Evolutionary conservation across 2,113 vertebrate species (phyloP).

Genomic region (Falco punctatus): DNA sequence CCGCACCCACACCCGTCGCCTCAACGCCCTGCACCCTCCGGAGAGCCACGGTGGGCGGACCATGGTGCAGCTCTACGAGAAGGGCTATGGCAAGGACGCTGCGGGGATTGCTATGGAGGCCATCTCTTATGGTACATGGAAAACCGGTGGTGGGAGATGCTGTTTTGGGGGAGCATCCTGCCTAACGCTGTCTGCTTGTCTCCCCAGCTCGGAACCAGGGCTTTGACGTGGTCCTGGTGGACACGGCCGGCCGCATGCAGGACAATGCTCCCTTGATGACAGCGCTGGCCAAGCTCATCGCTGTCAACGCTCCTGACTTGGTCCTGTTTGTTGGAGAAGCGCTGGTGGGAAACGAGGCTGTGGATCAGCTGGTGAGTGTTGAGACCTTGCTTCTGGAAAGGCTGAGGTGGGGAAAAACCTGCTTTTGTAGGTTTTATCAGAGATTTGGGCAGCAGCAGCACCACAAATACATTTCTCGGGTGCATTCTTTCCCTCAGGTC

Average conservation of each 20-base stretch:
- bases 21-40: conserved; percentile 89
- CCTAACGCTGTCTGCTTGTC: neutral
- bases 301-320: conserved; percentile 93
- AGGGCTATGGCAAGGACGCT: conserved; percentile 96
- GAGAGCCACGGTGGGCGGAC: conserved; percentile 82
- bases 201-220: conserved; percentile 90
- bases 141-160: accelerated
- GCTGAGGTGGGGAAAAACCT: accelerated
- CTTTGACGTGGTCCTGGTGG: conserved; percentile 97
- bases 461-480: accelerated
- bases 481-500: conserved; percentile 76
- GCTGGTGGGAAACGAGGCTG: conserved; percentile 95
- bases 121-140: conserved; percentile 85
- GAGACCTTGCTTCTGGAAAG: neutral
- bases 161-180: accelerated
- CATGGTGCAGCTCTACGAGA: conserved; percentile 95
- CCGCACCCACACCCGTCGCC: conserved; percentile 92
- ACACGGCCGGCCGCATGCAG: conserved; percentile 98
- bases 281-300: conserved; percentile 94
- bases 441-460: accelerated
- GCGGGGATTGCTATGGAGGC: conserved; percentile 98
- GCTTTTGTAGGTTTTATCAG: accelerated
- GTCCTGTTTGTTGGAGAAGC: conserved; percentile 98
- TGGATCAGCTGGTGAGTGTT: conserved; percentile 93
- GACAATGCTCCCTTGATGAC: conserved; percentile 97